Conservation (phyloP, 1,140 invertebrate genomes). For the Temnothorax longispinosus region DNA sequence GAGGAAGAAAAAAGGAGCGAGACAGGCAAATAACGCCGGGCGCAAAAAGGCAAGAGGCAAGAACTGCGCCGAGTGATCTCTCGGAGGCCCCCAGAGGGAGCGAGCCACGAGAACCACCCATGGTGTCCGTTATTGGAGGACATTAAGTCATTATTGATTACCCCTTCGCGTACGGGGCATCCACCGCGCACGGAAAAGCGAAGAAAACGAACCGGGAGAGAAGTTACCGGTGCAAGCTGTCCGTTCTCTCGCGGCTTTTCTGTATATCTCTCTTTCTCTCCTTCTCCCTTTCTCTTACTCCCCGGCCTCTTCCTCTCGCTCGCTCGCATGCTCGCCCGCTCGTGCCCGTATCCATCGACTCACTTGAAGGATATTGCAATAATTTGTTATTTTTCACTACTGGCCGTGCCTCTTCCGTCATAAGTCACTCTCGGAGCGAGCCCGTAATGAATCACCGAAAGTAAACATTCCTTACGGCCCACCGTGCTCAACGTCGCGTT, state of each 20-base stretch:
- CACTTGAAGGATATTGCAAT: slow-evolving; percentile 70
- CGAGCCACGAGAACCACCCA: slow-evolving; percentile 79
- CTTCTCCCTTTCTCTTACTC: not conserved
- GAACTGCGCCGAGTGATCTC: slow-evolving; percentile 70
- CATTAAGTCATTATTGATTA: slow-evolving; percentile 85
- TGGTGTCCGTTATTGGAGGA: slow-evolving; percentile 84
- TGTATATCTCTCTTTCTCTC: slow-evolving; percentile 35
- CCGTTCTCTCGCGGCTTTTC: slow-evolving; percentile 56
- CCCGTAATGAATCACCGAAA: slow-evolving; percentile 55
- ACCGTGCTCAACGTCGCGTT: slow-evolving; percentile 52
- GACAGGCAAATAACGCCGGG: slow-evolving; percentile 79
- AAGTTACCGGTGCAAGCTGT: slow-evolving; percentile 64
- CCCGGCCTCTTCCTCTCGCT: not conserved
- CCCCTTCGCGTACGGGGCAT: slow-evolving; percentile 78
- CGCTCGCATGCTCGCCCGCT: slow-evolving; percentile 1
- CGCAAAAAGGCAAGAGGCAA: slow-evolving; percentile 70
- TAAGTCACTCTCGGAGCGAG: slow-evolving; percentile 66
- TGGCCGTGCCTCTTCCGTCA: slow-evolving; percentile 64
- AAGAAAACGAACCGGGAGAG: slow-evolving; percentile 31
- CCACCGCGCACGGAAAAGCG: slow-evolving; percentile 71
- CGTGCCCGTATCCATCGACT: slow-evolving; percentile 55
- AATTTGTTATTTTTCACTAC: slow-evolving; percentile 74
- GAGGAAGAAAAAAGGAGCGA: slow-evolving; percentile 56
- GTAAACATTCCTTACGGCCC: slow-evolving; percentile 54
- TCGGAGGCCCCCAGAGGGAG: slow-evolving; percentile 73